These are phyloP conservation scores for Ptychadena robeensis DNA, from an alignment of 2,797 vertebrate species.

Conservation along the genomic window DNA sequence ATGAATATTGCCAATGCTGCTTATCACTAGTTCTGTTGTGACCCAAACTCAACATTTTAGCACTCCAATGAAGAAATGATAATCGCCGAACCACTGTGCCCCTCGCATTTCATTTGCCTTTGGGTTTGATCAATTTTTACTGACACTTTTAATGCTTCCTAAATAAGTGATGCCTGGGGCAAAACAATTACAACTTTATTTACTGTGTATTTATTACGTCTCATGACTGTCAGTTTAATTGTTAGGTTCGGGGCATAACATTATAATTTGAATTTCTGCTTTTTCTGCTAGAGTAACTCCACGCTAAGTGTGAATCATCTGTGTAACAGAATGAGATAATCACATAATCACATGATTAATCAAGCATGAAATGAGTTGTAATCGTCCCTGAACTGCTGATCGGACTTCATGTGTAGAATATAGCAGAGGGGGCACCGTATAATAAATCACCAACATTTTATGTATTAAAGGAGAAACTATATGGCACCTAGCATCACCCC, in stretches of 20 bases:
- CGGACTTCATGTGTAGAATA: constrained; percentile 7
- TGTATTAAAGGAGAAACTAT: background rate
- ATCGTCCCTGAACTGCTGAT: constrained; percentile 23
- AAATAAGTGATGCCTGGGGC: background rate
- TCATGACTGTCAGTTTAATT: background rate
- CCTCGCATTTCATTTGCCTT: background rate
- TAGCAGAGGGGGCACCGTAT: background rate
- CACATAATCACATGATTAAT: constrained; percentile 32
- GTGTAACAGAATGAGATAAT: constrained; percentile 24
- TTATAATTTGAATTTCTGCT: constrained; percentile 18
- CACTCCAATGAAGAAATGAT: background rate
- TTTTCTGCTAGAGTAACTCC: constrained; percentile 10
- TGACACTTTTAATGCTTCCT: background rate
- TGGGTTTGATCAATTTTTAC: background rate
- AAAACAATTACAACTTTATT: constrained; percentile 17
- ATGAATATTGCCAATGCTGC: too few relatives aligned
- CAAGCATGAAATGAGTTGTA: constrained; percentile 31
- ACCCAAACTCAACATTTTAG: background rate
- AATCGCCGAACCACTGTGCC: background rate
- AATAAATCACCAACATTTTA: background rate
- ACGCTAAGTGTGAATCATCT: background rate
- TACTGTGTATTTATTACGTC: background rate
- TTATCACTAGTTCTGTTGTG: background rate
- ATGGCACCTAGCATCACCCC: too few relatives aligned
- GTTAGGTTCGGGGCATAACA: constrained; percentile 5